Base-by-base conservation (phyloP, 2,888 invertebrate genomes). In the Bhutanitis thaidina region DNA sequence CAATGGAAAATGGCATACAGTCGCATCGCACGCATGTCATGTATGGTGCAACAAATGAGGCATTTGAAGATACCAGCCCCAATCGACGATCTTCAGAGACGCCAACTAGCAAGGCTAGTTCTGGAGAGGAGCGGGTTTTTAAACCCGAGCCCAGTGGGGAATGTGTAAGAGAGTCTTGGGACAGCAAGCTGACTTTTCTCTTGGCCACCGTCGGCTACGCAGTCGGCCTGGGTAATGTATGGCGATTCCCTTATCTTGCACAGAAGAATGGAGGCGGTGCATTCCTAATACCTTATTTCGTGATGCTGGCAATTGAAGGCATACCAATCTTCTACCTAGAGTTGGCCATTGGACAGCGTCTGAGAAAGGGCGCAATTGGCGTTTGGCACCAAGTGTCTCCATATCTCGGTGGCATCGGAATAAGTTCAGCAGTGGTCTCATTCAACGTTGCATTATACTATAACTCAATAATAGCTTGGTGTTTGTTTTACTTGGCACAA, bases 381-480 rank as follows among this genome's bases (percentile, higher is more conserved):
- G 97, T 97, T 1, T 98, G 98, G 98, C 97, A 96, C 78, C 96
- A 97, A 83, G 95, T 96, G 44, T 96, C 96, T 15, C 96, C 96
- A 0, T 97, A 94, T 75, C 83, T 96, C 64, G 96, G 94, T 13
- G 97, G 97, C 10, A 97, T 97, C 52, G 97, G 98, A 14, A 94
- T 98, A 61, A 97, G 98, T 71, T 97, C 97, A 49, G 98, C 98
- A 1, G 95, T 98, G 57, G 98, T 98, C 29, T 98, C 98, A 0
- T 98, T 97, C 86, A 96, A 98, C 75, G 98, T 98, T 58, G 98
- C 97, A 9, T 91, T 98, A 58, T 98, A 98, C 83, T 98, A 98
- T 86, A 98, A 98, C 85, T 98, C 98, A 54, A 98, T 98, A 66
- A 98, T 98, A 62, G 98, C 98, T 54, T 98, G 98, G 98, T 98